These are phyloP conservation scores for Steinernema hermaphroditum DNA, from an alignment of 2,888 invertebrate genomes.

Conservation along the genomic window DNA sequence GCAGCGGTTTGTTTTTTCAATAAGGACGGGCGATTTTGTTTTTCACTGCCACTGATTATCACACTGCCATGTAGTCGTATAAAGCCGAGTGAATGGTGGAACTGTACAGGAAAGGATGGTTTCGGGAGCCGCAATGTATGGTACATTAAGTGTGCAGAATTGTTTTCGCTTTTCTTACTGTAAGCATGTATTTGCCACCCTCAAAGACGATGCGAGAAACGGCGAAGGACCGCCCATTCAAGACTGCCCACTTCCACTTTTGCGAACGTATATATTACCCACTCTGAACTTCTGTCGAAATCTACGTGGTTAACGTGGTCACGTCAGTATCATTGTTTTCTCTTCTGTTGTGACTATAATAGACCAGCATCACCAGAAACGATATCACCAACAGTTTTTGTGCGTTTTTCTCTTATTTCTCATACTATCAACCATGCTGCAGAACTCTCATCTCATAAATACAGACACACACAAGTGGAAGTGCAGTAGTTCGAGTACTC, in stretches of 20 bases:
- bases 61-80: background rate
- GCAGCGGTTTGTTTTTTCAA: slow-evolving; percentile 30
- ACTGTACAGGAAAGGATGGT: too few species aligned
- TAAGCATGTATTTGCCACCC: too few species aligned
- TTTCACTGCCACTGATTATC: slow-evolving; percentile 2
- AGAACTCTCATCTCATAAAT: background rate
- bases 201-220: too few species aligned
- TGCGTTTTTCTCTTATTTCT: background rate
- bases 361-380: background rate
- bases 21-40: slow-evolving; percentile 19
- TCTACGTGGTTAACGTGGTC: too few species aligned
- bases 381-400: background rate
- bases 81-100: background rate
- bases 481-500: background rate
- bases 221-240: too few species aligned
- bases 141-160: too few species aligned
- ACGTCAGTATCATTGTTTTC: too few species aligned
- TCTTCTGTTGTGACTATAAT: background rate
- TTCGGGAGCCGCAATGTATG: too few species aligned
- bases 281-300: too few species aligned
- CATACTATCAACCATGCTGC: background rate
- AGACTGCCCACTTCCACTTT: too few species aligned
- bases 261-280: too few species aligned
- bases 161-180: too few species aligned
- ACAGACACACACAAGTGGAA: background rate